Base-by-base conservation (phyloP, 2,113 vertebrate genomes). In the Scartelaos histophorus region DNA sequence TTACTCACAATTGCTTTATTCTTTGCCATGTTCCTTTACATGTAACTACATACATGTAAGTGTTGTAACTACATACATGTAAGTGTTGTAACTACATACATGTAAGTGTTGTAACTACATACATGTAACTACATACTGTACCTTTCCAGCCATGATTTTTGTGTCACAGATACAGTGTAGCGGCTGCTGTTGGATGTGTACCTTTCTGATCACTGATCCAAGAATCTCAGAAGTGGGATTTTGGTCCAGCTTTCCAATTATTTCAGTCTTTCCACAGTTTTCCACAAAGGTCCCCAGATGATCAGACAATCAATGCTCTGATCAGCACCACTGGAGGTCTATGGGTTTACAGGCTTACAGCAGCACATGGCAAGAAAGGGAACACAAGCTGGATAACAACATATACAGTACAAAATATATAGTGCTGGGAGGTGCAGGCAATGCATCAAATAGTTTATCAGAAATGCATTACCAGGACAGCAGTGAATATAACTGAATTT, bases 221-320 rank as follows among this genome's bases (percentile, higher is more conserved):
- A 75, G 71, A 69, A 70, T 75, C 67, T 70, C 67, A 22, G 70
- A 64, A 15, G 24, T 34, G 46, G 17, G 80, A 86, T 83, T 91
- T 85, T 66, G 68, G 43, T 67, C 57, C 43, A 62, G 53, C 74
- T 68, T 65, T 76, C 77, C 81, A 86, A 86, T 88, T 88, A 85
- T 85, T 82, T 85, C 75, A 67, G 72, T 79, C 82, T 81, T 82
- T 82, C 73, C 57, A 71, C 62, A 19, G 69, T 76, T 67, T 66
- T 80, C 75, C 62, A 83, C 62, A 74, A 66, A 17, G 54, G 79
- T 81, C 80, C 70, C 78, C 29, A 46, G 80, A 83, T 82, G 76
- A 87, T 87, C 80, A 74, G 75, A 65, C 75, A 68, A 85, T 89
- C 84, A 85, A 85, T 87, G 83, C 80, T 29, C 66, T 80, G 81